Base-by-base conservation (phyloP, 37 sponge, comb jelly and placozoan species). In the Ianthella basta region DNA sequence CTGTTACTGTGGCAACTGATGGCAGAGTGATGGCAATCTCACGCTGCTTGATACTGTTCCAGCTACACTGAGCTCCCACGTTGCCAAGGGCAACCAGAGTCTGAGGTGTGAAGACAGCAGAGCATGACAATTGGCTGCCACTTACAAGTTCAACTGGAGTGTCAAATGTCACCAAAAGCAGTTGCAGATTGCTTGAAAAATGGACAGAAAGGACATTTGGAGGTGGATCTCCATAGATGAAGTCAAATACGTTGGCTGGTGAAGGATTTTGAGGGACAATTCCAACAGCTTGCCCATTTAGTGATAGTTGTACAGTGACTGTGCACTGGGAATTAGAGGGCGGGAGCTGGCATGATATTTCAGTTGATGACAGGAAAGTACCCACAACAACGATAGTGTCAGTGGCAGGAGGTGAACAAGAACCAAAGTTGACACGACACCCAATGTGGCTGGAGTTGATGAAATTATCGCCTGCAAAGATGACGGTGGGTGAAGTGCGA, bases 241-340 rank as follows among this genome's bases (percentile, higher is more conserved):
- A 95, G 1, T 87, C 86, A 59, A 86, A 86, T 0, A 78, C 29
- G 2, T 38, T 33, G 25, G 33, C 81, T 54, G 61, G 12, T 13
- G 35, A 23, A 4, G 78, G 78, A 10, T 39, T 24, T 10, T 75
- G 78, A 14, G 27, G 64, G 0, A 91, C 44, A 25, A 69, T 44
- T 1, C 97, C 97, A 40, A 89, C 86, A 15, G 4, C 40, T 55
- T 96, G 94, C 3, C 93, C 94, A 79, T 96, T 90, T 0, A 93
- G 32, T 30, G 81, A 65, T 8, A 96, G 85, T 4, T 32, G 55
- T 24, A 93, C 60, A 0, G 63, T 87, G 12, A 91, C 86, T 36
- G 78, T 82, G 69, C 97, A 96, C 1, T 91, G 89, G 55, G 32
- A 20, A 0, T 35, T n/a, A n/a, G 91, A 79, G 21, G 83, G 63